phyloP scores from a whole-genome alignment of 2,888 invertebrate genomes.

The Agriopis leucophaearia region DNA sequence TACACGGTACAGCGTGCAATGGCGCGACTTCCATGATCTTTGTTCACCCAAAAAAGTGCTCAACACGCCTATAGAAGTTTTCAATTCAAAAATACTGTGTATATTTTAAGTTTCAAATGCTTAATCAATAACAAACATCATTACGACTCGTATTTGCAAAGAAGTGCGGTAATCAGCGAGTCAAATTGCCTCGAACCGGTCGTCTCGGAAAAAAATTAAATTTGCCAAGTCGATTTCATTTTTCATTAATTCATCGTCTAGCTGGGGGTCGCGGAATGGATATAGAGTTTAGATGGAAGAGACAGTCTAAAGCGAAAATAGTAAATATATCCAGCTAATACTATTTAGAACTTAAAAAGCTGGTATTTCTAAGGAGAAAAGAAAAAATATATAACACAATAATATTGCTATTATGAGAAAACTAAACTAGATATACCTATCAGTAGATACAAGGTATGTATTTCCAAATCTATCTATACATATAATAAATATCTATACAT shows the following conservation, averaged over 20 bases:
- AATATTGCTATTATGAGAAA: neutral
- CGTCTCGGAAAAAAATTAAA: conserved; percentile 73
- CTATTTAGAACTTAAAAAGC: neutral
- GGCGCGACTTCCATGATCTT: too few species aligned
- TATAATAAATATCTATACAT: too few species aligned
- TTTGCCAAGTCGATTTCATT: conserved; percentile 84
- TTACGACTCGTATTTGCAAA: conserved; percentile 55
- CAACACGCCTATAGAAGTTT: too few species aligned
- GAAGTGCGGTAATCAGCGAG: conserved; percentile 63
- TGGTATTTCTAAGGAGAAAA: too few species aligned
- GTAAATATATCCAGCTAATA: neutral
- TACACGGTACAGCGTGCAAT: too few species aligned
- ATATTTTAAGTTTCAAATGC: conserved; percentile 50
- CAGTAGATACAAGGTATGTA: too few species aligned
- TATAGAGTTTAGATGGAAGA: conserved; percentile 39
- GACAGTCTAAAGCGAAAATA: neutral
- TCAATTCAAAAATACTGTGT: too few species aligned
- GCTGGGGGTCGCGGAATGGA: conserved; percentile 53
- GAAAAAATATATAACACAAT: too few species aligned
- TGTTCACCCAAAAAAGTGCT: too few species aligned
- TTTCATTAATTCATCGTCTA: conserved; percentile 81
- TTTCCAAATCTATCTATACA: too few species aligned
- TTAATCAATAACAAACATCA: conserved; percentile 66
- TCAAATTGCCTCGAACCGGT: conserved; percentile 57
- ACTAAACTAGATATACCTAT: neutral